These are phyloP conservation scores for Eupithecia inturbata DNA, from an alignment of 2,888 invertebrate species.

Conservation along the genomic window DNA sequence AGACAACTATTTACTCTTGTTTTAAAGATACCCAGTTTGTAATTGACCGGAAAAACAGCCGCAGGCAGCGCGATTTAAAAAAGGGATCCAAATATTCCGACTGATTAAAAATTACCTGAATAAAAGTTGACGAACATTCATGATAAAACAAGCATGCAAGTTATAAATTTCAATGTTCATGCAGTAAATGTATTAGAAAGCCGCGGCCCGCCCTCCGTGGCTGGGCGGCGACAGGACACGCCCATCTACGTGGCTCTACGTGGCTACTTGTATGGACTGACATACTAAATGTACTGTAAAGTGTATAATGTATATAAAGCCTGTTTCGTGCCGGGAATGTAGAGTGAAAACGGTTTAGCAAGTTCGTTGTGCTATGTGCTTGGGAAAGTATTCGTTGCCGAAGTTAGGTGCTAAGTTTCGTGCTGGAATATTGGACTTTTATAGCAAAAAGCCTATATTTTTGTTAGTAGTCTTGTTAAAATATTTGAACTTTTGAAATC, in stretches of 20 bases:
- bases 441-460: not conserved
- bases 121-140: not conserved
- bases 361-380: not conserved
- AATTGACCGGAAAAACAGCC: too few relatives aligned
- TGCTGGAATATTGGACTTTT: not conserved
- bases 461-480: not conserved
- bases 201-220: slow-evolving; percentile 65
- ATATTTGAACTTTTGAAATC: not conserved
- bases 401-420: not conserved
- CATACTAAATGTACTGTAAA: slow-evolving; percentile 35
- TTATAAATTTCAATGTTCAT: slow-evolving; percentile 51
- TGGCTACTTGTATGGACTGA: slow-evolving; percentile 40
- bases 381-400: not conserved
- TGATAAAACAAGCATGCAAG: not conserved
- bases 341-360: slow-evolving; percentile 14
- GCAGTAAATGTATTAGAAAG: slow-evolving; percentile 50
- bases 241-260: slow-evolving; percentile 60
- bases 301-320: slow-evolving; percentile 41
- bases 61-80: too few relatives aligned
- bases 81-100: too few relatives aligned
- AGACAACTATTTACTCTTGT: too few relatives aligned
- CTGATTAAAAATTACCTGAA: not conserved
- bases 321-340: slow-evolving; percentile 44
- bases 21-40: too few relatives aligned
- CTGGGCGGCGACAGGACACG: slow-evolving; percentile 76